These are phyloP conservation scores for Apogon hyalosoma DNA, from an alignment of 2,797 vertebrate species.

Conservation along the genomic window DNA sequence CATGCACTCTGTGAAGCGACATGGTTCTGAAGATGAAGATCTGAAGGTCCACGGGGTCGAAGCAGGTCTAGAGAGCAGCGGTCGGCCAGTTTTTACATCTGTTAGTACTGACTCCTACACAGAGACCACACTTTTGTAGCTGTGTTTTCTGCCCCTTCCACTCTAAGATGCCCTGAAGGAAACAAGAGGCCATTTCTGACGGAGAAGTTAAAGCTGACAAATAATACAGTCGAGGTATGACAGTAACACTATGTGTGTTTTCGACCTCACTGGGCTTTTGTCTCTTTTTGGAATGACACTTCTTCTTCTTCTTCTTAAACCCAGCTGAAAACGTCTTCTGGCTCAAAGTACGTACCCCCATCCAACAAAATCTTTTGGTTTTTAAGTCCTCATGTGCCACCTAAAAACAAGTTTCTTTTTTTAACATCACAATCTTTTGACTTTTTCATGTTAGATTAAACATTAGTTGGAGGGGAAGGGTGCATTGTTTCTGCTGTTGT, in stretches of 20 bases:
- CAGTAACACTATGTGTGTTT: conserved; percentile 72
- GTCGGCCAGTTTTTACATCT: conserved; percentile 32
- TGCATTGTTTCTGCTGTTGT: conserved; percentile 56
- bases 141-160: conserved; percentile 72
- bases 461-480: conserved; percentile 54
- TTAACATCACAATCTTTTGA: conserved; percentile 64
- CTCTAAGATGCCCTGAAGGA: conserved; percentile 62
- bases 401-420: conserved; percentile 49
- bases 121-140: conserved; percentile 49
- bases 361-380: conserved; percentile 79
- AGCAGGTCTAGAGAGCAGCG: conserved; percentile 34
- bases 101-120: conserved; percentile 56
- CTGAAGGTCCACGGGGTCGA: conserved; percentile 23
- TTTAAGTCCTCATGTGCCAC: conserved; percentile 74
- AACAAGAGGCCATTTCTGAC: conserved; percentile 66
- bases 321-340: conserved; percentile 63
- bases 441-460: conserved; percentile 60
- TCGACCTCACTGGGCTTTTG: conserved; percentile 55
- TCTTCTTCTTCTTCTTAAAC: conserved; percentile 41
- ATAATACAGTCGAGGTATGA: conserved; percentile 82
- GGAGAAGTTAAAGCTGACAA: conserved; percentile 82
- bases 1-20: conserved; percentile 49
- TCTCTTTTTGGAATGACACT: conserved; percentile 67
- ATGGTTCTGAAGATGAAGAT: conserved; percentile 19
- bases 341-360: conserved; percentile 65